Evolutionary conservation across 35 echinoderm and acorn worm genomes (phyloP).

Genomic region (Patiria miniata): DNA sequence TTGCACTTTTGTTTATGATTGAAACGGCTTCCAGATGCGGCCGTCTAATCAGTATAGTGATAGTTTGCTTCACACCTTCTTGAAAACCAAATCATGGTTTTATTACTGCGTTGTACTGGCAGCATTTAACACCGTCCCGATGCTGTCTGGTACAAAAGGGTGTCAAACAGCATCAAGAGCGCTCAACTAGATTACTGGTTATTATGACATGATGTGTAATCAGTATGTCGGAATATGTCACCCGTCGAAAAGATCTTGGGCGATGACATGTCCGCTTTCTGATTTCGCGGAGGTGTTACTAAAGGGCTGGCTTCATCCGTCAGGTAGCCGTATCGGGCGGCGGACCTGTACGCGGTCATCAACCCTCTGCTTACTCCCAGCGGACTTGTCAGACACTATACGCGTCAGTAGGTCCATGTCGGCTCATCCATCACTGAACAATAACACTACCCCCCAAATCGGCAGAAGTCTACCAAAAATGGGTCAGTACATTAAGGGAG

Average conservation of each 20-base stretch:
- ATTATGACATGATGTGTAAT: not conserved
- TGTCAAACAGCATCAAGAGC: not conserved
- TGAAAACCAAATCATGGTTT: not conserved
- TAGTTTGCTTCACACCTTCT: not conserved
- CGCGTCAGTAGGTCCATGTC: not conserved
- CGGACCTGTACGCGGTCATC: not conserved
- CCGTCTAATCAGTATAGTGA: not conserved
- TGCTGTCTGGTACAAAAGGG: not conserved
- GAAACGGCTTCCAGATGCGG: not conserved
- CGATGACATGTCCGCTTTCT: conserved; percentile 11
- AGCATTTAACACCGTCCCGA: not conserved
- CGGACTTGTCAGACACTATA: not conserved
- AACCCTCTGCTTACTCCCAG: not conserved
- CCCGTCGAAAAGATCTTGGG: not conserved
- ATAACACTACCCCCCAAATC: not conserved
- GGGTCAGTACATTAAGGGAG: not conserved
- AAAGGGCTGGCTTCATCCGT: not conserved
- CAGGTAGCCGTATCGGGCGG: not conserved
- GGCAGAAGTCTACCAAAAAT: not conserved
- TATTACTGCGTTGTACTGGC: not conserved
- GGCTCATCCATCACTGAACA: not conserved
- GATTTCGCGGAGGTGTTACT: not conserved
- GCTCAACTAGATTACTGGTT: not conserved
- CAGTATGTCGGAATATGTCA: not conserved
- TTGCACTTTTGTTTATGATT: conserved; percentile 4